Evolutionary conservation across 2,888 invertebrate species (phyloP).

Genomic region (Apotomis turbidana): DNA sequence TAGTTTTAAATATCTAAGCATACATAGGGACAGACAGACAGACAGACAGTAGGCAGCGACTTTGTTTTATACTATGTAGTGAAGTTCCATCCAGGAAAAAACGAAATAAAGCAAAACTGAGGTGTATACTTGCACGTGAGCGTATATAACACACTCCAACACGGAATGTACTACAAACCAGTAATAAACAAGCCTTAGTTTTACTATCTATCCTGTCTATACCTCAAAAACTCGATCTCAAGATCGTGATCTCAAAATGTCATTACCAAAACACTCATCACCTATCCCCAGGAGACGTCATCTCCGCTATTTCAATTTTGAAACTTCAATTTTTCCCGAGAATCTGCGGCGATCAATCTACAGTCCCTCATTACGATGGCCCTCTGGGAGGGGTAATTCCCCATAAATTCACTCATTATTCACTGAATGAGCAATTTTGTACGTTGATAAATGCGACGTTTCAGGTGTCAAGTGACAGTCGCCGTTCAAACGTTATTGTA

Average conservation of each 20-base stretch:
- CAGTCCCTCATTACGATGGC: constrained; percentile 31
- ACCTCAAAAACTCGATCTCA: not conserved
- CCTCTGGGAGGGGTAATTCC: constrained; percentile 31
- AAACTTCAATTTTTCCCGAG: constrained; percentile 39
- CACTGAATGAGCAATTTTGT: constrained; percentile 48
- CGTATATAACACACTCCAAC: too few species aligned
- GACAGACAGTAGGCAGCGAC: too few species aligned
- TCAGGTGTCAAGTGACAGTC: constrained; percentile 41
- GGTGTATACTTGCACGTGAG: too few species aligned
- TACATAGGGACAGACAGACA: too few species aligned
- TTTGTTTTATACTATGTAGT: too few species aligned
- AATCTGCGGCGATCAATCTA: constrained; percentile 37
- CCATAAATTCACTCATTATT: constrained; percentile 44
- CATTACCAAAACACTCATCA: constrained; percentile 1
- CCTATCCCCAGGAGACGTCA: constrained; percentile 3
- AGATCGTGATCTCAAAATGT: not conserved
- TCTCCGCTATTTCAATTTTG: constrained; percentile 38
- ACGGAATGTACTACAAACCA: too few species aligned
- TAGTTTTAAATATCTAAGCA: too few species aligned
- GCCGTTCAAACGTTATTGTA: constrained; percentile 28
- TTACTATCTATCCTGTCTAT: too few species aligned
- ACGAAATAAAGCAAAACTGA: too few species aligned
- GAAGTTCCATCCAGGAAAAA: too few species aligned
- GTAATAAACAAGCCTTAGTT: too few species aligned
- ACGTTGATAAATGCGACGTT: constrained; percentile 42